Evolutionary conservation across 2,113 vertebrate species (phyloP), one percentile per base, ranked within the genome.

Genomic region (Paracyprichromis sp.): DNA sequence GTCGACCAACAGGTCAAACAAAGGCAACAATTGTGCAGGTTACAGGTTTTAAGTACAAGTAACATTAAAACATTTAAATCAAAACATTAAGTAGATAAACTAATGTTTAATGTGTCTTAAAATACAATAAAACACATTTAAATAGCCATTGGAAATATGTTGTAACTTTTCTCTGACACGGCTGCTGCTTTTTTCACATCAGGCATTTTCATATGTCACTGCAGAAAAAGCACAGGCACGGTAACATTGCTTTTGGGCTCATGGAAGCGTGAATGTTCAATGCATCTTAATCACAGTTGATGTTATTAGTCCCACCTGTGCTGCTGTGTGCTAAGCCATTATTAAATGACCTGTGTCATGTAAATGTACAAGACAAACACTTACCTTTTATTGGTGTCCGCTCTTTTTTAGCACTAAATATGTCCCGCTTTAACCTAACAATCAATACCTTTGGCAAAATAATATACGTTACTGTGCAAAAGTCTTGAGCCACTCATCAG

Each of bases 391-490:
- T 80, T 29, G 13, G 17, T 2, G 4, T 29, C 24, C 0, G 7
- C 13, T 4, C 21, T 21, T 53, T 5, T 47, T 83, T 52, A 11
- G 31, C 4, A 54, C 9, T 61, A 36, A 50, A 17, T 21, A 76
- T 1, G 2, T 24, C 7, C 9, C 0, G 11, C 17, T 29, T 76
- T 88, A 52, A 59, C 31, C 43, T 56, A 16, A 16, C 19, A 2
- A 26, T 89, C 50, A 56, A 63, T 89, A 21, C n/a, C 13, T 61
- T 54, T 40, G 16, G 56, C 13, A 85, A 66, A 85, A 90, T 81
- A 53, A 12, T 73, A 9, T 71, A 2, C 21, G 47, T 16, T 47
- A 0, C 2, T 45, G 40, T 73, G 40, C 40, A 47, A 73, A 73
- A 47, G 21, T 73, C 40, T 73, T 11, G 40, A 73, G 69, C 14